Evolutionary conservation across 2,888 invertebrate genomes (phyloP).

Genomic region (Heliconius sara): DNA sequence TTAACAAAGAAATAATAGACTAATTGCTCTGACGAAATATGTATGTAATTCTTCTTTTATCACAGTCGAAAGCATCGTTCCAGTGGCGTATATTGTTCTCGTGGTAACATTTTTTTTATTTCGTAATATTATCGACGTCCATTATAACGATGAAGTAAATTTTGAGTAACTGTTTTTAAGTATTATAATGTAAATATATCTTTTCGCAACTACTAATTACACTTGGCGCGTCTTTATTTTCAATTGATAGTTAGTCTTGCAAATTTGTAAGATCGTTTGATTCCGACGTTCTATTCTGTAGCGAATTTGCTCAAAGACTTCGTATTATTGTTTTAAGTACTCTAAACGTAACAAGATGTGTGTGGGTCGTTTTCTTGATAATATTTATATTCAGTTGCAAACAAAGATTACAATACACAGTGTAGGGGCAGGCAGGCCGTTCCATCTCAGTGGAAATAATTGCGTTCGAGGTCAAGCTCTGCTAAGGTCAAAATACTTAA

Average conservation of each 20-base stretch:
- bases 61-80: not conserved
- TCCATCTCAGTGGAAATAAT: not conserved
- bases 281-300: too few relatives aligned
- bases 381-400: not conserved
- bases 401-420: not conserved
- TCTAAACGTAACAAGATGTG: too few relatives aligned
- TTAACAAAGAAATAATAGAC: not conserved
- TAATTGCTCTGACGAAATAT: slow-evolving; percentile 11
- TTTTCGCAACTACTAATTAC: not conserved
- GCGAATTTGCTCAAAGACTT: too few relatives aligned
- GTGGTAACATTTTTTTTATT: not conserved
- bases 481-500: slow-evolving; percentile 2
- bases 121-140: slow-evolving; percentile 8
- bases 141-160: slow-evolving; percentile 8
- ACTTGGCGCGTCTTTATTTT: not conserved
- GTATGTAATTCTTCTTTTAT: not conserved
- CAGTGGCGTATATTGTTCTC: not conserved
- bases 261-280: not conserved
- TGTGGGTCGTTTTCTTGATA: not conserved
- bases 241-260: not conserved
- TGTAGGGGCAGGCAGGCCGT: not conserved
- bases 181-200: too few relatives aligned
- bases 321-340: too few relatives aligned
- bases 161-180: not conserved
- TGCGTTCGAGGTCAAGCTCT: not conserved